Percentiles rank a stretch among this genome's conserved stretches.
Evolutionary conservation across 2,888 invertebrate species (phyloP).

Genomic region (Amorpha juglandis): DNA sequence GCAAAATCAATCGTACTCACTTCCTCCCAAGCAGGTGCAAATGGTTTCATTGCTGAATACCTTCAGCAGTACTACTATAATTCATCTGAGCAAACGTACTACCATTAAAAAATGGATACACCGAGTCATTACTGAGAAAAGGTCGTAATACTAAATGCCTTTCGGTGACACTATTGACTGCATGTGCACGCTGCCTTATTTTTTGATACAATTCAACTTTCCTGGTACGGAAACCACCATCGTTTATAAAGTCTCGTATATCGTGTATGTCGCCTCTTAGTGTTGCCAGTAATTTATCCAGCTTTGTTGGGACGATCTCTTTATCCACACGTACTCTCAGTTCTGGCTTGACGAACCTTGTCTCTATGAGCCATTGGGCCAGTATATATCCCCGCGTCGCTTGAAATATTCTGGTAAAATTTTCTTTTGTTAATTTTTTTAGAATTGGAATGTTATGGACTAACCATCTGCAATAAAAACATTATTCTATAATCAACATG

Average conservation of each 20-base stretch:
- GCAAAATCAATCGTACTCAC: too few relatives aligned
- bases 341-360: slow-evolving; percentile 43
- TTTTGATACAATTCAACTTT: slow-evolving; percentile 49
- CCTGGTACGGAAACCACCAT: slow-evolving; percentile 40
- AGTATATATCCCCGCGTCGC: slow-evolving; percentile 55
- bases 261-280: slow-evolving; percentile 58
- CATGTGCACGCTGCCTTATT: slow-evolving; percentile 25
- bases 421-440: slow-evolving; percentile 37
- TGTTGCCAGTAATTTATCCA: slow-evolving; percentile 49
- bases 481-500: not conserved
- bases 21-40: too few relatives aligned
- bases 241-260: slow-evolving; percentile 57
- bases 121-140: slow-evolving; percentile 8
- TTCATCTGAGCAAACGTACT: not conserved
- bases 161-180: not conserved
- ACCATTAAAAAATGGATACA: not conserved
- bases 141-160: not conserved
- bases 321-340: slow-evolving; percentile 25
- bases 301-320: slow-evolving; percentile 41
- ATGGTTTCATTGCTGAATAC: not conserved
- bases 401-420: slow-evolving; percentile 50
- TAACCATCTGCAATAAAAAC: slow-evolving; percentile 59
- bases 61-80: not conserved
- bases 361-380: slow-evolving; percentile 50
- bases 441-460: slow-evolving; percentile 51